A percentile compares a stretch with the other conserved stretches of the same genome.
Evolutionary conservation across 2,888 invertebrate genomes (phyloP).

Genomic region (Fragum sueziense): DNA sequence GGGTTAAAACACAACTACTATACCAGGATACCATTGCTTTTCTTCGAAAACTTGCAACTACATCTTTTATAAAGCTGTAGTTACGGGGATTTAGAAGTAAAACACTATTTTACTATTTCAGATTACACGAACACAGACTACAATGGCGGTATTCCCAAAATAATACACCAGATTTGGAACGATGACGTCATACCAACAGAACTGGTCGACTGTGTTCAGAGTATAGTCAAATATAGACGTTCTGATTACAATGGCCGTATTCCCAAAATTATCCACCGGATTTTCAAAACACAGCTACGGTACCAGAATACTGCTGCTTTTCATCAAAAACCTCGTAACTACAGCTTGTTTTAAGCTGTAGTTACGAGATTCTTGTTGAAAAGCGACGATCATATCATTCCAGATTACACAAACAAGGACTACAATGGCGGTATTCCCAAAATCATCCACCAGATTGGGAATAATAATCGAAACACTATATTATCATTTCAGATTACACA

Average conservation of each 20-base stretch:
- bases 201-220: not conserved
- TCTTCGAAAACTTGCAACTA: too few relatives aligned
- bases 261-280: too few relatives aligned
- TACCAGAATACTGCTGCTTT: too few relatives aligned
- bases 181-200: not conserved
- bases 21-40: too few relatives aligned
- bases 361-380: too few relatives aligned
- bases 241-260: not conserved
- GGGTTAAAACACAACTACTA: too few relatives aligned
- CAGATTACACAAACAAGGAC: slow-evolving; percentile 4
- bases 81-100: too few relatives aligned
- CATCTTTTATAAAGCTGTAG: too few relatives aligned
- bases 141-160: not conserved
- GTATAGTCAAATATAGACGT: not conserved
- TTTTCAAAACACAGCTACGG: not conserved
- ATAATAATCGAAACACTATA: not conserved
- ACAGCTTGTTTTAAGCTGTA: too few relatives aligned
- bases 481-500: slow-evolving; percentile 9
- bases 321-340: too few relatives aligned
- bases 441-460: slow-evolving; percentile 14
- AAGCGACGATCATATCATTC: not conserved
- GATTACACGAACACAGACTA: slow-evolving; percentile 6
- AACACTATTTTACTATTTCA: too few relatives aligned
- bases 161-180: not conserved
- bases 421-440: slow-evolving; percentile 6